Percentiles rank a stretch among this genome's conserved stretches.
Conservation (phyloP, 2,888 invertebrate genomes). For the Agrotis ipsilon region DNA sequence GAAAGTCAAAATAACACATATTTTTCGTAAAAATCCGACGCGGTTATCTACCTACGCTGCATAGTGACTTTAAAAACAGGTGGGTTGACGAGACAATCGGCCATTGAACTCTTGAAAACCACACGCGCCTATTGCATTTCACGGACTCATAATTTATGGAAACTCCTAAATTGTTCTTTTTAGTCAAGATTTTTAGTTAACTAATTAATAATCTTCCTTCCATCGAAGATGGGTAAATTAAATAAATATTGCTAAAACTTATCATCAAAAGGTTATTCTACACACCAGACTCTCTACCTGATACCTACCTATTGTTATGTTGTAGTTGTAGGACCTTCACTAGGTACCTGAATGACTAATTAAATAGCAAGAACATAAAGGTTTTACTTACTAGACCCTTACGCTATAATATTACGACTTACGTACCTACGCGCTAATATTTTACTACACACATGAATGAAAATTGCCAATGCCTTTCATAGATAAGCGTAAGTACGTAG, state of each 20-base stretch:
- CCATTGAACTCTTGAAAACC: slow-evolving; percentile 69
- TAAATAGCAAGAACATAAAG: slow-evolving; percentile 4
- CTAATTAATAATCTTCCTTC: too few relatives aligned
- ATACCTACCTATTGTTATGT: not conserved
- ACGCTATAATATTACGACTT: slow-evolving; percentile 17
- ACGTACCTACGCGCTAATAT: slow-evolving; percentile 20
- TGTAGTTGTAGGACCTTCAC: slow-evolving; percentile 7
- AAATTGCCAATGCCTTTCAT: slow-evolving; percentile 44
- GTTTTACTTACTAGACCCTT: not conserved
- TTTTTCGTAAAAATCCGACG: not conserved
- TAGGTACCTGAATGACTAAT: slow-evolving; percentile 11
- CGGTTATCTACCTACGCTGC: slow-evolving; percentile 20
- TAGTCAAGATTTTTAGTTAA: too few relatives aligned
- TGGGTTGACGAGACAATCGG: slow-evolving; percentile 63
- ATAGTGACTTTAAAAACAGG: slow-evolving; percentile 37
- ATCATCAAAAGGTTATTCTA: not conserved
- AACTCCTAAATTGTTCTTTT: slow-evolving; percentile 11
- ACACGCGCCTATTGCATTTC: slow-evolving; percentile 64
- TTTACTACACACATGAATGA: slow-evolving; percentile 52
- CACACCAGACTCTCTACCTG: not conserved
- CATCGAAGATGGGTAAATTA: too few relatives aligned
- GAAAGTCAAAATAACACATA: not conserved
- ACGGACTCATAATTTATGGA: slow-evolving; percentile 56
- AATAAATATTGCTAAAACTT: slow-evolving; percentile 4
- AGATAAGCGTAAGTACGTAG: slow-evolving; percentile 28